Base-by-base conservation (phyloP, 92 coral and sea anemone species). In the Palythoa heliodiscus region DNA sequence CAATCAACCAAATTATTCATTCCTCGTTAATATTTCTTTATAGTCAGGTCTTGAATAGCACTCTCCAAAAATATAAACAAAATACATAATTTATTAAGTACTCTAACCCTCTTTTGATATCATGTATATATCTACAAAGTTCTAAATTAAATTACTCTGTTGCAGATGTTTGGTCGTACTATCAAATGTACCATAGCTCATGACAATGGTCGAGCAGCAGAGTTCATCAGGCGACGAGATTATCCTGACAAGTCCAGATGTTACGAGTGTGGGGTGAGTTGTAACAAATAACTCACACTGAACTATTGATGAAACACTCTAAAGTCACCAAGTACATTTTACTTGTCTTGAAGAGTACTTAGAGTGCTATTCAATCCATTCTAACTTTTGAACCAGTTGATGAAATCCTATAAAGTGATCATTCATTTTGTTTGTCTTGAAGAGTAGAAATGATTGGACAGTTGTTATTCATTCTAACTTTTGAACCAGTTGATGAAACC, bases 161-260 rank as follows among this genome's bases (percentile, higher is more conserved):
- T 47, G 38, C 60, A 96, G 99, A 96, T 96, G 99, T 96, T 96
- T 94, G 99, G 97, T 40, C 98, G 99, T 63, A 96, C 99, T 2
- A 94, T 96, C 61, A 96, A 96, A 88, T 96, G 99, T 90, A 83
- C 78, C 70, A 96, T 96, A 14, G 99, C 99, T 11, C 87, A 93
- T 11, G 99, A 96, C 88, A 96, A 96, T 88, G 99, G 99, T 11
- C 93, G 99, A 20, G 88, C 99, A 0, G 74, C 99, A n/a, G 99
- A 96, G 85, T 96, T 96, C 74, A 96, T 96, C 87, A 90, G 99
- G 55, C 87, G 96, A 68, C 87, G 90, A 70, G 89, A 96, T 83
- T 96, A 96, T 68, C 99, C 99, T 0, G 99, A 96, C 86, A 96
- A 96, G 79, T 57, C 99, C 7, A 88, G 84, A 4, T 96, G 99